Base-by-base conservation (phyloP, 2,888 invertebrate genomes). In the Machimus rusticus region DNA sequence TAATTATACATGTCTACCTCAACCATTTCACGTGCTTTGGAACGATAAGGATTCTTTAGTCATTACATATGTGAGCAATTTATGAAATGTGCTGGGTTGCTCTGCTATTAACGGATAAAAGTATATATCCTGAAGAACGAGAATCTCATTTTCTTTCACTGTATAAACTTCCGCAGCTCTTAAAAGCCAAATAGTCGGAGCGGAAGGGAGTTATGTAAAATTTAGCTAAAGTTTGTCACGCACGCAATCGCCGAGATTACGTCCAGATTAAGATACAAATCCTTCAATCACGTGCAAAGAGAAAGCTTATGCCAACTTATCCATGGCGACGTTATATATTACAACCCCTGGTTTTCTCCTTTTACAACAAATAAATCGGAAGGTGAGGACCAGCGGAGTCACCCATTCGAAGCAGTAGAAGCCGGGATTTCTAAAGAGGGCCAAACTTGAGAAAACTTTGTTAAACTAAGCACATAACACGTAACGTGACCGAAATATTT, bases 401-500 rank as follows among this genome's bases (percentile, higher is more conserved):
- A 28, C 74, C 74, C 74, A 74, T 23, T n/a, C 43, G 43, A 43
- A 74, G 74, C 39, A 34, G 74, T 81, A 88, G 79, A 81, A 28
- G 87, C 85, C 76, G 85, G 85, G 87, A 88, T 85, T 86, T 79
- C 79, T 76, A 74, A 85, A 85, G 85, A 34, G 37, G 78, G 86
- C 74, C 57, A 57, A 86, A 84, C 87, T 87, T 86, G 76, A 87
- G 79, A 82, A 87, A 88, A 86, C 81, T 88, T 88, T 88, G 86
- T 86, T 87, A 87, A 88, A 88, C 88, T 87, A 87, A 88, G 88
- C 88, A 88, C 88, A 88, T 88, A 88, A 88, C 86, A 86, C 76
- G 86, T 82, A 82, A 88, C 88, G 88, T 88, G 88, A 88, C 88
- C 87, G 57, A 87, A 88, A 88, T 88, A 86, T 74, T 39, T 86